Evolutionary conservation across 2,797 vertebrate species (phyloP).

Genomic region (Masticophis lateralis): DNA sequence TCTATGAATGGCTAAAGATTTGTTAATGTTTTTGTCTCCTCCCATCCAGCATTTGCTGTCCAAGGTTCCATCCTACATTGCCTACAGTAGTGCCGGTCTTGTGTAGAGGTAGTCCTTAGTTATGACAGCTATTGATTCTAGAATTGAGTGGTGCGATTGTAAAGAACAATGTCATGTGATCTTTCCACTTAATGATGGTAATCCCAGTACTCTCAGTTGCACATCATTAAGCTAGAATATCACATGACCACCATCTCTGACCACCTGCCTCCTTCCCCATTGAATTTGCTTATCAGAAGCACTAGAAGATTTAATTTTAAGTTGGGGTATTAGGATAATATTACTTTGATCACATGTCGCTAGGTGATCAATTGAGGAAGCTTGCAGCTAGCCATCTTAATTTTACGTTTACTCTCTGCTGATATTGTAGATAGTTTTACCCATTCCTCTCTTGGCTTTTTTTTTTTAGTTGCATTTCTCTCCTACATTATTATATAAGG

Average conservation of each 20-base stretch:
- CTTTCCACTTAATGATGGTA: not conserved
- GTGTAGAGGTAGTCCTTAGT: not conserved
- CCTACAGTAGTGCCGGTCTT: not conserved
- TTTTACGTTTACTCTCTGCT: not conserved
- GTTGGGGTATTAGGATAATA: not conserved
- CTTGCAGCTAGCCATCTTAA: too few species aligned
- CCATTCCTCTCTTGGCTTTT: not conserved
- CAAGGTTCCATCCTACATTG: not conserved
- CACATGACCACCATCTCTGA: not conserved
- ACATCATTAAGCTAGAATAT: not conserved
- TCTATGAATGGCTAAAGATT: not conserved
- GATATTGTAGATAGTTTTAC: not conserved
- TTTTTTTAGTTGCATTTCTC: not conserved
- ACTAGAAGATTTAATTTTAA: too few species aligned
- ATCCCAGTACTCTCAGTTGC: not conserved
- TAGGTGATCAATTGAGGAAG: too few species aligned
- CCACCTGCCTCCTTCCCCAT: too few species aligned
- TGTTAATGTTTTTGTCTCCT: too few species aligned
- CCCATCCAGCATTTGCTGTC: not conserved
- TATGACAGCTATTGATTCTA: not conserved
- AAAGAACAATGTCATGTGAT: not conserved
- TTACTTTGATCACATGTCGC: not conserved
- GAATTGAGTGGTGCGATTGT: not conserved
- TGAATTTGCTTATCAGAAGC: not conserved
- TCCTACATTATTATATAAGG: not conserved